Base-by-base conservation (phyloP, 2,888 invertebrate genomes). In the Priocnemis perturbator region DNA sequence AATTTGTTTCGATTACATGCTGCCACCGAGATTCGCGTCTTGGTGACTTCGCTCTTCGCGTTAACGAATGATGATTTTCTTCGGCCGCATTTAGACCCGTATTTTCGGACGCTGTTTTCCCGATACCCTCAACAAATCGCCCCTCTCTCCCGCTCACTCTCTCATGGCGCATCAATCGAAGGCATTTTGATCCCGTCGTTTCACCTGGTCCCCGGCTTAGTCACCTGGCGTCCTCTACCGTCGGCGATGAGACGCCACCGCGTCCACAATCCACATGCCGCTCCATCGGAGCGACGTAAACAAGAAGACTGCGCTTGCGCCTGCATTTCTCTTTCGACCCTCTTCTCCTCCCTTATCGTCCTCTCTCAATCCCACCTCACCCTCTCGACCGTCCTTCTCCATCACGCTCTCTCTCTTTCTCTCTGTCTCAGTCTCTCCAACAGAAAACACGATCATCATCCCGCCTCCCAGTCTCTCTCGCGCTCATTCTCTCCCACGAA, bases 261-360 rank as follows among this genome's bases (percentile, higher is more conserved):
- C 64, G 69, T 77, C 65, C 67, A 21, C 23, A 23, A 68, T 77
- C 65, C 67, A 21, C 23, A 23, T 14, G 53, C 20, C 53, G 23
- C 15, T 20, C 21, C 53, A 53, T 23, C 23, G 53, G 9, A 53
- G 50, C 50, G 53, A 20, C 23, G 53, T 23, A 23, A 53, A 53
- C 53, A 88, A 86, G 81, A 67, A 37, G 3, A 52, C 26, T 67
- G 85, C 87, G 87, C 87, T 83, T 82, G 86, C 86, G 86, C 81
- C 68, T 52, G 48, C 53, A 68, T 57, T 58, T 60, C 62, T 70
- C 74, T 62, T 53, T 59, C 61, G 30, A 53, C 73, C 67, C 65
- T 61, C 59, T 55, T 52, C 26, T 5, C 45, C 52, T 23, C n/a
- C 58, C 64, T 21, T 15, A 20, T 67, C 30, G 56, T 19, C 60